Conservation (phyloP, 2,888 invertebrate genomes). For the Adineta ricciae region DNA sequence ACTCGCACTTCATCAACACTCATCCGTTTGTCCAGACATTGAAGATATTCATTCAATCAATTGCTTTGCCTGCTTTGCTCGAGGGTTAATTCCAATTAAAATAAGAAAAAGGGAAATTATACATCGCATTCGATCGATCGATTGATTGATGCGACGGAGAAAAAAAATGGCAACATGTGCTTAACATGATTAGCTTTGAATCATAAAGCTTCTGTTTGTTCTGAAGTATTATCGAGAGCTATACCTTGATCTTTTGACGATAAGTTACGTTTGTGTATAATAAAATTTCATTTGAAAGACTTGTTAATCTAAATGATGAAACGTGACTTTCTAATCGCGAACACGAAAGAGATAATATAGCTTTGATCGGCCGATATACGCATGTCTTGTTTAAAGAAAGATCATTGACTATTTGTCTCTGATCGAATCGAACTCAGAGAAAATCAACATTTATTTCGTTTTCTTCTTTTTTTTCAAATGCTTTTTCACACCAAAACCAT, state of each 20-base stretch:
- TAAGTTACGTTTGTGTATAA: background rate
- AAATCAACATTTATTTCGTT: background rate
- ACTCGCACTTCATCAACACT: conserved; percentile 1
- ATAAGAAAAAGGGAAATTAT: background rate
- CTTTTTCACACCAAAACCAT: conserved; percentile 15
- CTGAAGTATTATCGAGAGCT: background rate
- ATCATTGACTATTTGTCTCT: background rate
- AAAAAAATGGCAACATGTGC: too few species aligned
- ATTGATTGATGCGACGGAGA: background rate
- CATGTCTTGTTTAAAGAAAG: background rate
- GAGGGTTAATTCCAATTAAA: conserved; percentile 9
- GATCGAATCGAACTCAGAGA: background rate
- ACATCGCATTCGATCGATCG: background rate
- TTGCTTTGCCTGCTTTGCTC: background rate
- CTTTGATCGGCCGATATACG: background rate
- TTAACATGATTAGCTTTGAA: background rate
- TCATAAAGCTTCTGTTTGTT: background rate
- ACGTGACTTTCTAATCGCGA: background rate
- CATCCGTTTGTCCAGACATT: background rate
- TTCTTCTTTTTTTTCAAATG: conserved; percentile 5
- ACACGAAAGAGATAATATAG: background rate
- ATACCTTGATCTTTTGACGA: background rate
- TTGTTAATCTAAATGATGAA: background rate
- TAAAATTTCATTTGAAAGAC: background rate
- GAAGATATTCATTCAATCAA: background rate